Base-by-base conservation (phyloP, 1,140 invertebrate genomes). In the Spodoptera frugiperda region DNA sequence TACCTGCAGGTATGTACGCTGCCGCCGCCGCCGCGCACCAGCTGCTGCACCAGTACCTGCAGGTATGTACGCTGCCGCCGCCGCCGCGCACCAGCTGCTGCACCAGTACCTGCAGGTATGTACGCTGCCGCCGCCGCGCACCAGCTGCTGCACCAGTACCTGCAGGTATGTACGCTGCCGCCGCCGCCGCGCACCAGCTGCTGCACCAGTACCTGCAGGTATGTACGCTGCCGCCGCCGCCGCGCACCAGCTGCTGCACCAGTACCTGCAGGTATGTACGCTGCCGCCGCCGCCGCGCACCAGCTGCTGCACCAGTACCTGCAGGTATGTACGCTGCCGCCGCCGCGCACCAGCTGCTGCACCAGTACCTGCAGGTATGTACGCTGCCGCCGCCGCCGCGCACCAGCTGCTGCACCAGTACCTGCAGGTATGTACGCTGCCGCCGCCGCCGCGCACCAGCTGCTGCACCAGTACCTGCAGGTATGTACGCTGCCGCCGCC, bases 231-330 rank as follows among this genome's bases (percentile, higher is more conserved):
- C 91, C 77, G 90, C 91, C 76, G 87, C 87, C 78, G 89, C 88
- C 70, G 90, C 89, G 73, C 91, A 93, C 74, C 91, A 90, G 46
- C 76, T 91, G 63, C 85, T 93, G 85, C 91, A 93, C 68, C 91
- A 93, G 84, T n/a, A n/a, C n/a, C n/a, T n/a, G n/a, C n/a, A n/a
- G n/a, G n/a, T n/a, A n/a, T n/a, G n/a, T n/a, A n/a, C n/a, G n/a
- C n/a, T n/a, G 91, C 91, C 77, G 90, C 91, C 76, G 87, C 87
- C 78, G 89, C 88, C 70, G 90, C 89, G 73, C 91, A 93, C 74
- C 91, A 90, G 46, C 76, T 91, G 63, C 85, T 93, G 85, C 91
- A 93, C 68, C 91, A 93, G 84, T n/a, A n/a, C n/a, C n/a, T n/a
- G n/a, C n/a, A n/a, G n/a, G n/a, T n/a, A n/a, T n/a, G n/a, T n/a